Conservation (phyloP, 2,113 vertebrate genomes). For the Clupea harengus region DNA sequence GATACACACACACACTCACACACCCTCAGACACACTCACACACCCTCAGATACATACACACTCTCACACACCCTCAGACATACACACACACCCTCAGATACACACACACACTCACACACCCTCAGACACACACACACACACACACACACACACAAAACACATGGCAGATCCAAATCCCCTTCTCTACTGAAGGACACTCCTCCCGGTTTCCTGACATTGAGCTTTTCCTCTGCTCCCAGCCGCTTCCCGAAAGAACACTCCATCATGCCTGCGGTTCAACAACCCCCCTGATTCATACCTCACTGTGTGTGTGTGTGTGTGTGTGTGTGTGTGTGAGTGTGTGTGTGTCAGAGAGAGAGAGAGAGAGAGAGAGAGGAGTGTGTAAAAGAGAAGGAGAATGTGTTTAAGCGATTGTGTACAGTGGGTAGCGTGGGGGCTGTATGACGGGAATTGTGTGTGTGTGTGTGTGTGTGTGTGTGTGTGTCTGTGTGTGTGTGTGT, state of each 20-base stretch:
- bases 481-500: background rate
- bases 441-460: background rate
- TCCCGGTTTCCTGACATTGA: constrained; percentile 65
- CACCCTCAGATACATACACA: background rate
- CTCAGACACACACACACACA: constrained; percentile 29
- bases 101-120: constrained; percentile 17
- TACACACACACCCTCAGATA: background rate
- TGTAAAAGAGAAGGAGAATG: background rate
- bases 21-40: background rate
- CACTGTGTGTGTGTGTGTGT: background rate
- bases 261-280: background rate
- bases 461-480: background rate
- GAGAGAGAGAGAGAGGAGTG: background rate
- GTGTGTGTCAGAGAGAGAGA: background rate
- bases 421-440: background rate
- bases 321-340: background rate
- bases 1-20: background rate
- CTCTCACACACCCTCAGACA: background rate
- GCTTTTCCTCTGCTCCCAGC: constrained; percentile 55
- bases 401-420: background rate
- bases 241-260: constrained; percentile 54
- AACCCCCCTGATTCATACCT: constrained; percentile 1
- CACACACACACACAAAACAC: constrained; percentile 39
- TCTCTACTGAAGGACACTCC: constrained; percentile 36
- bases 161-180: constrained; percentile 9